Percentiles rank a stretch among this genome's conserved stretches.
phyloP scores from a whole-genome alignment of 2,797 vertebrate species.

The Falco novaeseelandiae region DNA sequence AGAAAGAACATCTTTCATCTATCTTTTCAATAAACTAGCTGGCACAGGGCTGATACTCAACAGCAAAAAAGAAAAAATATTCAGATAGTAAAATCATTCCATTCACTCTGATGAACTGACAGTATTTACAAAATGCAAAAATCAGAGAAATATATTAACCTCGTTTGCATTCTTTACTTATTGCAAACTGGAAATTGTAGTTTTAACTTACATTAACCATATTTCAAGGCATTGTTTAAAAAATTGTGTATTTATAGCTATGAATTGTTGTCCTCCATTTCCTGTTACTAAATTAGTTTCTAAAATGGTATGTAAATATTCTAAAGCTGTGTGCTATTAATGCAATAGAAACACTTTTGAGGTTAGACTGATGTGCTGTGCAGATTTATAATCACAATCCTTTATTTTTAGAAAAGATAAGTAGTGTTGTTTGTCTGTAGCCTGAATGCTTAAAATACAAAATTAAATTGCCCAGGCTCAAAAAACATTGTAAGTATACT shows the following conservation, averaged over 20 bases:
- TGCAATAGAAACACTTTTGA: background rate
- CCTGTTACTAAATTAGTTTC: background rate
- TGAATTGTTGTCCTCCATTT: background rate
- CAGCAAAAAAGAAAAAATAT: background rate
- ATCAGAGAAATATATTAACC: background rate
- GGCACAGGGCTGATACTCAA: background rate
- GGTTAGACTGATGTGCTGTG: background rate
- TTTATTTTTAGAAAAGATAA: background rate
- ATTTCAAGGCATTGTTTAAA: background rate
- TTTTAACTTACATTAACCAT: background rate
- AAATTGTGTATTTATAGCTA: background rate
- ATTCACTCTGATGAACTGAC: background rate
- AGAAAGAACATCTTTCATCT: background rate
- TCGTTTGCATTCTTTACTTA: background rate
- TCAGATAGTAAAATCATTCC: background rate
- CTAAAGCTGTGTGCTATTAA: background rate
- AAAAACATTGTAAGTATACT: background rate
- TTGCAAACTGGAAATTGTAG: background rate
- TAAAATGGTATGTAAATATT: background rate
- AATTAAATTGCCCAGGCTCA: background rate
- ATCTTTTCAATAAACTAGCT: background rate
- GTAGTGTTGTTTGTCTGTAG: background rate
- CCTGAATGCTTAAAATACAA: background rate
- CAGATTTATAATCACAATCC: background rate
- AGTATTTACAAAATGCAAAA: background rate